Evolutionary conservation across 2,888 invertebrate species (phyloP).

Genomic region (Carpatolechia fugitivella): DNA sequence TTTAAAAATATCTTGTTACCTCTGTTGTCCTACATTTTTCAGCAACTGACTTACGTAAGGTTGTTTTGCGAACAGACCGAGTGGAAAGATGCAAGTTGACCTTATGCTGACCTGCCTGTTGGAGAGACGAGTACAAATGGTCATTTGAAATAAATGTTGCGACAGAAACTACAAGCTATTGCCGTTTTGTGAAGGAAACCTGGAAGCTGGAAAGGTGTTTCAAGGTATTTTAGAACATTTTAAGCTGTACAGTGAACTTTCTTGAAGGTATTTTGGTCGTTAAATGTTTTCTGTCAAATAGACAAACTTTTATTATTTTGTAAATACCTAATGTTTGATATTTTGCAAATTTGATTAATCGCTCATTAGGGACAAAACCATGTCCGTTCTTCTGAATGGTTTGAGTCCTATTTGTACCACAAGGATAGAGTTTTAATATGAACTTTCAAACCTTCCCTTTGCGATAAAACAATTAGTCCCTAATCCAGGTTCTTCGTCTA

Average conservation of each 20-base stretch:
- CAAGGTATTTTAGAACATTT: neutral
- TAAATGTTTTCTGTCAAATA: too few relatives aligned
- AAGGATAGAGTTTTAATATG: too few relatives aligned
- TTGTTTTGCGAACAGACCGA: neutral
- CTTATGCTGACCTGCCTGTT: slow-evolving; percentile 1
- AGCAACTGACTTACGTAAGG: neutral
- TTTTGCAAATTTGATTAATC: too few relatives aligned
- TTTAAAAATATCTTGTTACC: neutral
- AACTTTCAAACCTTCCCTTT: neutral
- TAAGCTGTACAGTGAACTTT: too few relatives aligned
- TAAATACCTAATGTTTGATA: too few relatives aligned
- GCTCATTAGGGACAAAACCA: too few relatives aligned
- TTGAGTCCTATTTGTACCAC: too few relatives aligned
- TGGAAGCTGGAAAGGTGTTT: neutral
- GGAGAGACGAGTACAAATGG: slow-evolving; percentile 4
- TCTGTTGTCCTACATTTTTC: neutral
- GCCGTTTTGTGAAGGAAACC: neutral
- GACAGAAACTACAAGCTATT: neutral
- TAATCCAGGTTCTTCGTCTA: neutral
- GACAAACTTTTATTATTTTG: too few relatives aligned
- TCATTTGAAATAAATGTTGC: slow-evolving; percentile 4
- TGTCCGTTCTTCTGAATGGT: too few relatives aligned
- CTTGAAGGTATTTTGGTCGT: too few relatives aligned
- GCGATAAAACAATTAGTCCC: neutral
- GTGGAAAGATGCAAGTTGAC: slow-evolving; percentile 1